Conservation (phyloP, 1,140 invertebrate genomes). For the Ceratitis capitata region DNA sequence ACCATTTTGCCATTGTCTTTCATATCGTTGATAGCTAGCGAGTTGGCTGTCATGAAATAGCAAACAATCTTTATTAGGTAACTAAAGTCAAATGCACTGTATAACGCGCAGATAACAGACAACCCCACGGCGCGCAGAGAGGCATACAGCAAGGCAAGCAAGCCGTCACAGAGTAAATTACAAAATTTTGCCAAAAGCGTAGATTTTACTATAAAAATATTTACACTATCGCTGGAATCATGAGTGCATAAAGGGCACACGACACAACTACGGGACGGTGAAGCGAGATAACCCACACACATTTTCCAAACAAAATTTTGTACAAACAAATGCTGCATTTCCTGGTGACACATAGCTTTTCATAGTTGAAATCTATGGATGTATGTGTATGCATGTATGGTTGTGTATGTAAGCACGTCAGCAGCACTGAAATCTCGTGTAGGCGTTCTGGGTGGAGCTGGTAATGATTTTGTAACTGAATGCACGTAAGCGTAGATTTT, state of each 20-base stretch:
- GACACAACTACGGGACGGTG: no score
- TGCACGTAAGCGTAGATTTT: no score
- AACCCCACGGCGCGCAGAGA: neutral
- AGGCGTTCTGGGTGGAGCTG: neutral
- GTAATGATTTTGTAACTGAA: neutral
- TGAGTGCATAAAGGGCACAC: no score
- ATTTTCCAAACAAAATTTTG: neutral
- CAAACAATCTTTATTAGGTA: neutral
- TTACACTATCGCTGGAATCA: neutral
- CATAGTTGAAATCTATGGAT: no score
- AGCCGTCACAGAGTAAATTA: no score
- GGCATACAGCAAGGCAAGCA: no score
- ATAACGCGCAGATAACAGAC: neutral
- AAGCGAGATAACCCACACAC: neutral
- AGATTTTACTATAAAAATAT: neutral
- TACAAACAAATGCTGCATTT: neutral
- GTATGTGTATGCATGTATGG: neutral
- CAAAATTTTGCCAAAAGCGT: neutral
- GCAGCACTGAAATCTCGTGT: neutral
- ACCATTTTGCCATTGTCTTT: neutral
- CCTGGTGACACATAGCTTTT: neutral
- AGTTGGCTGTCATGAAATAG: neutral
- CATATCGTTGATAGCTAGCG: neutral
- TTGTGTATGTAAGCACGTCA: neutral
- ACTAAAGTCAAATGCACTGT: neutral